phyloP scores from a whole-genome alignment of 2,113 vertebrate species.

The Dasyprocta punctata region DNA sequence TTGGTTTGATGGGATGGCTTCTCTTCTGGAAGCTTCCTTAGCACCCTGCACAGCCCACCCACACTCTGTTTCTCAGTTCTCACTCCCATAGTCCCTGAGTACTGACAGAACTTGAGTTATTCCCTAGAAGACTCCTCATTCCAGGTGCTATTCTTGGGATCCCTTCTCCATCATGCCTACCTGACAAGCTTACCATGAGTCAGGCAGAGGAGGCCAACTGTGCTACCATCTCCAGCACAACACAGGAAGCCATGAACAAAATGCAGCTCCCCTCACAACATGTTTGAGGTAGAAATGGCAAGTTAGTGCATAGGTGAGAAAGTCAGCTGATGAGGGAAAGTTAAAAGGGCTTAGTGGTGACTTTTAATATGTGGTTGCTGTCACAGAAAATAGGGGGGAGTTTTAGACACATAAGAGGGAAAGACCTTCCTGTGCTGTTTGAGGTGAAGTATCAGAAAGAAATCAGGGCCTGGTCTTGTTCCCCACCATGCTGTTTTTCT shows the following conservation, averaged over 20 bases:
- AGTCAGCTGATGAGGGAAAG: neutral
- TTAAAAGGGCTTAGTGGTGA: neutral
- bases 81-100: neutral
- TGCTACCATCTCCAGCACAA: neutral
- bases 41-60: neutral
- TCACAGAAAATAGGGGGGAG: neutral
- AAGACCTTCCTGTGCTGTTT: neutral
- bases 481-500: no score
- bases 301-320: neutral
- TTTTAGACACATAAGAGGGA: neutral
- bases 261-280: no score
- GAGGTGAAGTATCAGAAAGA: neutral
- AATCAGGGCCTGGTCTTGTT: neutral
- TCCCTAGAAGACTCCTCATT: neutral
- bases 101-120: neutral
- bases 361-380: neutral
- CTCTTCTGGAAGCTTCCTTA: neutral
- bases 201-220: neutral
- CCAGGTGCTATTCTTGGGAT: neutral
- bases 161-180: neutral
- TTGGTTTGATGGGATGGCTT: neutral
- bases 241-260: neutral
- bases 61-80: neutral
- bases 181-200: neutral
- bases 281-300: neutral